Evolutionary conservation across 2,113 vertebrate genomes (phyloP).

Genomic region (Cranoglanis bouderius): DNA sequence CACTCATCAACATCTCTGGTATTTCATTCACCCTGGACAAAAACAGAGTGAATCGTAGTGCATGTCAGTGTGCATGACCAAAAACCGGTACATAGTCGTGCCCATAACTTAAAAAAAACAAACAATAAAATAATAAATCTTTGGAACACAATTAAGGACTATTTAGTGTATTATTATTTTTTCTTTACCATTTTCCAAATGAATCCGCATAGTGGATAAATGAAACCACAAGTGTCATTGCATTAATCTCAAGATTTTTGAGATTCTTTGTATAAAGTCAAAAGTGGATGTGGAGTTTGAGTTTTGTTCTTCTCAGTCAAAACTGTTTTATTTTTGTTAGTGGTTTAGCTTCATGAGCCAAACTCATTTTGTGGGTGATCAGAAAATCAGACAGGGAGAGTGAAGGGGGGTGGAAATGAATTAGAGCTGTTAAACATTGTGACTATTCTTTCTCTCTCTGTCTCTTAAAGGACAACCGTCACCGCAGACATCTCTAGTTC

Average conservation of each 20-base stretch:
- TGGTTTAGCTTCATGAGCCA: constrained; percentile 65
- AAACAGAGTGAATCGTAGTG: constrained; percentile 2
- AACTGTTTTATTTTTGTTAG: constrained; percentile 66
- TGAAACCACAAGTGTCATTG: not conserved
- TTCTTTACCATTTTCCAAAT: not conserved
- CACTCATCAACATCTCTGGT: constrained; percentile 21
- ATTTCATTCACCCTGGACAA: constrained; percentile 40
- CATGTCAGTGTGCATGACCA: not conserved
- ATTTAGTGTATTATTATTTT: not conserved
- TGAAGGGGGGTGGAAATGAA: not conserved
- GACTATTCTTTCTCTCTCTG: not conserved
- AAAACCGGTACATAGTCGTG: not conserved
- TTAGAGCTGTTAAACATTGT: not conserved
- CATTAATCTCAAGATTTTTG: not conserved
- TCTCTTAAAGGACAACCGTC: constrained; percentile 15
- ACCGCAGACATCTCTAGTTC: constrained; percentile 3
- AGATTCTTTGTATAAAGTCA: constrained; percentile 36
- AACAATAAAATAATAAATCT: not conserved
- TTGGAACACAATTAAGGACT: not conserved
- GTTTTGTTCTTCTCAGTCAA: constrained; percentile 59
- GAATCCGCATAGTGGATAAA: not conserved
- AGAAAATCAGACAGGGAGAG: constrained; percentile 46
- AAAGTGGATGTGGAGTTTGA: constrained; percentile 47
- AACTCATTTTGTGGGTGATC: constrained; percentile 63
- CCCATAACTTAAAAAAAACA: constrained; percentile 36